Evolutionary conservation across 1,140 invertebrate species (phyloP), one percentile per base, ranked within the genome.

Genomic region (Ceratosolen solmsi): DNA sequence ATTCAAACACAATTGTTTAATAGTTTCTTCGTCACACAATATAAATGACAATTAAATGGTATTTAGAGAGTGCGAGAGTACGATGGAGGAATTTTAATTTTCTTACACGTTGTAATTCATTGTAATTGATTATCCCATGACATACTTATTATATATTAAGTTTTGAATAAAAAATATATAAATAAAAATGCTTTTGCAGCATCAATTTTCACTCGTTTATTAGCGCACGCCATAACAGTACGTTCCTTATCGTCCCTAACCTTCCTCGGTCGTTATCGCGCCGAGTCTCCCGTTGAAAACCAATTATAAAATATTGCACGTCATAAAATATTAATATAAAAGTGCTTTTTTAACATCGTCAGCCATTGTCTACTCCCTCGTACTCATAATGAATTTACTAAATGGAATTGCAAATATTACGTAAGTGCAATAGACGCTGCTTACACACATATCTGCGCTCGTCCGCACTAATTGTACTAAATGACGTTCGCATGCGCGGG

Each of bases 321-420:
- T 49, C 9, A 54, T 36, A 79, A 72, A 79, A 58, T 33, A 79
- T 79, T 49, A 79, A 79, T 73, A 73, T 71, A 60, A 68, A 73
- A 72, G 27, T 2, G 11, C 71, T 27, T 41, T 38, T n/a, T 60
- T 36, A 58, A 75, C 30, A 75, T 36, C 54, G 30, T 8, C 17
- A 51, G 20, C 30, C 58, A 65, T 77, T 77, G 74, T 77, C 58
- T 9, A 20, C 1, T 22, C 51, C 8, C 0, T 38, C 11, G 38
- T 17, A 4, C 20, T n/a, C 13, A 15, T 33, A 72, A 33, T 58
- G 0, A 46, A 71, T 79, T 71, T 27, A n/a, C 41, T 0, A 70
- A 68, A 56, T 81, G 60, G 79, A 81, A 81, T 81, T 81, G 79
- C 79, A 81, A 75, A 81, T 75, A 74, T 63, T 80, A 36, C 25